A percentile compares a stretch with the other conserved stretches of the same genome.
Conservation (phyloP, 2,888 invertebrate species). For the Anorthoa munda region DNA sequence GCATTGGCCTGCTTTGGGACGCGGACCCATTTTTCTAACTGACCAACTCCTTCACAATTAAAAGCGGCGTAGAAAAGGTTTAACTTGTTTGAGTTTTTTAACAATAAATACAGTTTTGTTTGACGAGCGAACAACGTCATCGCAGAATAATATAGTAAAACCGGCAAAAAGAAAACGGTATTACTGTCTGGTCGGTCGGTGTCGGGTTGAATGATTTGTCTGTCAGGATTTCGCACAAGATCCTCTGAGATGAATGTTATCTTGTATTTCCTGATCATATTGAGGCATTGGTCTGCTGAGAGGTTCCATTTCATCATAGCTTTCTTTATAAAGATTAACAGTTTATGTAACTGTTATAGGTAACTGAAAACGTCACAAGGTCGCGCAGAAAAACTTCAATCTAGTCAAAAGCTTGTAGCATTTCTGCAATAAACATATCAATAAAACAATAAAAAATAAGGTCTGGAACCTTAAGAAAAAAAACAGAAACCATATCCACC, state of each 20-base stretch:
- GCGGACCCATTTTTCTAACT: too few relatives aligned
- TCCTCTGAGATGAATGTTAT: conserved; percentile 18
- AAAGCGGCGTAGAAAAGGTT: too few relatives aligned
- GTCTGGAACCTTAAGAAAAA: too few relatives aligned
- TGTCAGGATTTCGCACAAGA: conserved; percentile 50
- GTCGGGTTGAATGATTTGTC: conserved; percentile 37
- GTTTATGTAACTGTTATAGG: too few relatives aligned
- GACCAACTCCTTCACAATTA: too few relatives aligned
- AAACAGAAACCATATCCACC: not conserved
- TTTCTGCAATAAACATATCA: not conserved
- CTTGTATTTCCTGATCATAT: conserved; percentile 23
- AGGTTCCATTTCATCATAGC: conserved; percentile 9
- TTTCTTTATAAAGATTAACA: not conserved
- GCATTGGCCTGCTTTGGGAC: too few relatives aligned
- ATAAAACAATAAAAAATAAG: not conserved
- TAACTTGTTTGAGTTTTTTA: too few relatives aligned
- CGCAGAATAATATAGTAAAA: not conserved
- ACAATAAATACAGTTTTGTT: not conserved
- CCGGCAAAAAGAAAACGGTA: not conserved
- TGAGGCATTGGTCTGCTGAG: conserved; percentile 11
- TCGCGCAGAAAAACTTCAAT: too few relatives aligned
- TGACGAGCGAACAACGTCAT: conserved; percentile 4
- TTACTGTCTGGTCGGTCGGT: conserved; percentile 4
- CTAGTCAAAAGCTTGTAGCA: too few relatives aligned
- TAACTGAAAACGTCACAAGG: too few relatives aligned